These are phyloP conservation scores for Pseudopipra pipra DNA, from an alignment of 2,113 vertebrate genomes.

Conservation along the genomic window DNA sequence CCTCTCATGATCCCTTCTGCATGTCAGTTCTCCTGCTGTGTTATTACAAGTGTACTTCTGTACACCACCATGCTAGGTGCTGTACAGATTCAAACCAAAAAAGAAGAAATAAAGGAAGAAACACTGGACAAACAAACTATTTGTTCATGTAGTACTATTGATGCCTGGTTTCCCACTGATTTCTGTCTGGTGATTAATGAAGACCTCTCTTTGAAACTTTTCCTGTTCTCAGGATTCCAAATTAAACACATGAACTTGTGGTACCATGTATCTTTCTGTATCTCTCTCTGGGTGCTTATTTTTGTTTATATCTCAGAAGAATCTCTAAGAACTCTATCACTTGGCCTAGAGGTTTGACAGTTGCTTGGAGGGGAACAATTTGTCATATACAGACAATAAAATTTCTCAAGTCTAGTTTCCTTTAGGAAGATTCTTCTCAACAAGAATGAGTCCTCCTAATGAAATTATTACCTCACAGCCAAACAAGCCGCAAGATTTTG, in stretches of 20 bases:
- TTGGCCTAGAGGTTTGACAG: background rate
- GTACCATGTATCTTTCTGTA: background rate
- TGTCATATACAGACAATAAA: background rate
- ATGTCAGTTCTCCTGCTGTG: background rate
- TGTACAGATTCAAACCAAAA: background rate
- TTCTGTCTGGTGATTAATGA: conserved; percentile 51
- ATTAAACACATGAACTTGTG: conserved; percentile 27
- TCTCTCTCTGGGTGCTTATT: background rate
- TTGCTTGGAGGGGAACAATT: background rate
- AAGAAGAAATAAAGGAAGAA: conserved; percentile 15
- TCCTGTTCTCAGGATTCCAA: conserved; percentile 58
- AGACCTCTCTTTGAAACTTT: conserved; percentile 54
- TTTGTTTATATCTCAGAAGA: conserved; percentile 16
- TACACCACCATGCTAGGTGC: background rate
- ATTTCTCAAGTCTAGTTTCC: background rate
- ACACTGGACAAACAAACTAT: conserved; percentile 34
- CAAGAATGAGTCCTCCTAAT: background rate
- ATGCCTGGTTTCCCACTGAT: conserved; percentile 49
- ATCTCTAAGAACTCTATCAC: background rate
- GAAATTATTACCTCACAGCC: background rate
- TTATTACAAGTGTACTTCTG: conserved; percentile 49
- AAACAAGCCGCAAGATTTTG: background rate
- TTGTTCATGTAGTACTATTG: conserved; percentile 19
- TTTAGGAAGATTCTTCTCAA: background rate
- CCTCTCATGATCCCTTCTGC: background rate